Base-by-base conservation (phyloP, 1,140 invertebrate genomes). In the Acromyrmex echinatior region DNA sequence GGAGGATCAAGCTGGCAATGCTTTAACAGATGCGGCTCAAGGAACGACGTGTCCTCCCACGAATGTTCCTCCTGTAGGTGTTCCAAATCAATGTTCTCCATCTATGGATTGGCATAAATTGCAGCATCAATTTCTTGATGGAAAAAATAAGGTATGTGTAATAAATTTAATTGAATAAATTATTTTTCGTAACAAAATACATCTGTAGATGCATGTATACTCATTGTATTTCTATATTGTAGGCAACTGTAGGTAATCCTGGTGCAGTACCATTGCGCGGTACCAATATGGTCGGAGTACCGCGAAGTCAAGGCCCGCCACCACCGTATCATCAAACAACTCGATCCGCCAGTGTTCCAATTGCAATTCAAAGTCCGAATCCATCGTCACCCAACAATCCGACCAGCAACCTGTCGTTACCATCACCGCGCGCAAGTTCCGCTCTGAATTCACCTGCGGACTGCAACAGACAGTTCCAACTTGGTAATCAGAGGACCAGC, bases 91-190 rank as follows among this genome's bases (percentile, higher is more conserved):
- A 91, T 91, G 96, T 96, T 63, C 97, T 97, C 94, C 93, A 5
- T 92, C 93, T 45, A 96, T 98, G 94, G 98, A 98, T 93, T 99
- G 98, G 98, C 97, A 98, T 88, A 98, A 99, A 94, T 95, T 99
- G 71, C 98, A 99, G 92, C 97, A 97, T 92, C 97, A 98, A 92
- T 98, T 98, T 95, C 97, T 97, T 92, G 98, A 98, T 89, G 97
- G 96, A 66, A 96, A 96, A 86, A 96, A 95, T 91, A 96, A 96
- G 91, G 96, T 95, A 90, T 62, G 1, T 49, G 56, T 62, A 14
- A 86, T 39, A 81, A 51, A 2, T 21, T 49, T 51, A 60, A 53
- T n/a, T 70, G 10, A 28, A 62, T 21, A 12, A 14, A 86, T 39
- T 56, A 53, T 62, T 6, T 62, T 0, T 62, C 18, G 5, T 12